A percentile compares a stretch with the other conserved stretches of the same genome.
These are phyloP conservation scores for Sterrhoptilus dennistouni DNA, from an alignment of 2,113 vertebrate species.

Conservation along the genomic window DNA sequence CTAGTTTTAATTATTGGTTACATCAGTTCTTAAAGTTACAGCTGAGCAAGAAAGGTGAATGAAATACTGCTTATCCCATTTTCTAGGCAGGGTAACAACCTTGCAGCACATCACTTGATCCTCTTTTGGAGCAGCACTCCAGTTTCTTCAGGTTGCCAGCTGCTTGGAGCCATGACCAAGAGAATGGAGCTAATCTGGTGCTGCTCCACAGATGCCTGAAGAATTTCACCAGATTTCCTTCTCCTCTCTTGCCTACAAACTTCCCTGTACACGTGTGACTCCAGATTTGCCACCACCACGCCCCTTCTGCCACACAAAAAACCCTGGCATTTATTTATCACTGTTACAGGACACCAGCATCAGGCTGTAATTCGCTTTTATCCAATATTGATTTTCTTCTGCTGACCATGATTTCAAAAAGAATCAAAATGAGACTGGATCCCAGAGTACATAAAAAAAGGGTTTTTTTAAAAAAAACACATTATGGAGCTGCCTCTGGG, in stretches of 20 bases:
- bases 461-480: not conserved
- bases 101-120: not conserved
- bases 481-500: not conserved
- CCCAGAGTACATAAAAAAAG: not conserved
- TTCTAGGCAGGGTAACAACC: not conserved
- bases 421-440: not conserved
- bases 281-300: not conserved
- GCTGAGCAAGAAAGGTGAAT: not conserved
- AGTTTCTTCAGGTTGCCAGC: not conserved
- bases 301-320: not conserved
- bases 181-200: not conserved
- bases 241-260: not conserved
- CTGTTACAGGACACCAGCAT: not conserved
- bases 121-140: not conserved
- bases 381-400: not conserved
- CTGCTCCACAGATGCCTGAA: not conserved
- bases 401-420: not conserved
- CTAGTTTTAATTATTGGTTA: slow-evolving; percentile 39
- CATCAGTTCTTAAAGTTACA: slow-evolving; percentile 14
- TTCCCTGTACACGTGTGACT: rapidly evolving
- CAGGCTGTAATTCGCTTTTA: not conserved
- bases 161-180: not conserved
- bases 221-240: not conserved
- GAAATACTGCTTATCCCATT: not conserved
- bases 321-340: not conserved